Percentiles rank a stretch among this genome's conserved stretches.
Evolutionary conservation across 2,888 invertebrate species (phyloP).

Genomic region (Therioaphis trifolii): DNA sequence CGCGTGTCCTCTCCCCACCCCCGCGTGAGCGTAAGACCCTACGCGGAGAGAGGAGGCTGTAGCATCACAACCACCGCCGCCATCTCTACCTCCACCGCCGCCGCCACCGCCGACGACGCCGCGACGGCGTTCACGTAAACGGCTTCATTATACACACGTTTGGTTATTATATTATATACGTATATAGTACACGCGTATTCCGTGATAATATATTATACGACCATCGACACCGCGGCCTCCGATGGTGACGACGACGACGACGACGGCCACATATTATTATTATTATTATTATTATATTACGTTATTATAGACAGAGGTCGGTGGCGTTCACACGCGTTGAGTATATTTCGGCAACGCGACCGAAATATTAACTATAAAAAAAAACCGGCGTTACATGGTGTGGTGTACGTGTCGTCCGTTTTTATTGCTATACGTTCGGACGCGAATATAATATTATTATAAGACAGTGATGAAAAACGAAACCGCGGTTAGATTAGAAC

Average conservation of each 20-base stretch:
- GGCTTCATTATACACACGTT: slow-evolving; percentile 49
- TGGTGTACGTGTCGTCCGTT: no score
- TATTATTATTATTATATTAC: no score
- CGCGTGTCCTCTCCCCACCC: background rate
- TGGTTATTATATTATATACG: background rate
- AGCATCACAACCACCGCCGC: background rate
- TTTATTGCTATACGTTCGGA: no score
- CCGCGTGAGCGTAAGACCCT: background rate
- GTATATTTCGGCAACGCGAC: no score
- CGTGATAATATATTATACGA: background rate
- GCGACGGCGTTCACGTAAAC: slow-evolving; percentile 47
- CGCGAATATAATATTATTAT: no score
- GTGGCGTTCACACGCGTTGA: no score
- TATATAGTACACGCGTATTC: background rate
- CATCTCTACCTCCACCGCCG: background rate
- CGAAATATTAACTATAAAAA: no score
- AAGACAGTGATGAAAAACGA: no score
- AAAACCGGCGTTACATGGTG: no score
- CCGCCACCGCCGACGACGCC: background rate
- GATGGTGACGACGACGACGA: background rate
- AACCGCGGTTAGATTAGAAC: no score
- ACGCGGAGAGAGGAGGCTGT: background rate
- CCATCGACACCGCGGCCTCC: slow-evolving; percentile 19
- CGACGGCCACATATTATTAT: background rate
- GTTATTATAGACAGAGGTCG: no score